Conservation (phyloP, 2,888 invertebrate species). For the Girardia tigrina region DNA sequence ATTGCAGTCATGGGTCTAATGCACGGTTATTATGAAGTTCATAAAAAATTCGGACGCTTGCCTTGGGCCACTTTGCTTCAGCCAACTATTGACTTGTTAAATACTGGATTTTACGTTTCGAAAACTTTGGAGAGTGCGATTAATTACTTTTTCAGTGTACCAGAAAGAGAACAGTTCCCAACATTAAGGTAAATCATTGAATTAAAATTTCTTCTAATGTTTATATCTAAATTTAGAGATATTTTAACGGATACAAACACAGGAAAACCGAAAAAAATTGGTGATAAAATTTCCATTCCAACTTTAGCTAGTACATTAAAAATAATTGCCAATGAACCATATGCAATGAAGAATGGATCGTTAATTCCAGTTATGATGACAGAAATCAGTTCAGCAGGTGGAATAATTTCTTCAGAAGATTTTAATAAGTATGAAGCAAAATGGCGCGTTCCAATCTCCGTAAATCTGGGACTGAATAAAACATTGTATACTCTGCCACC, state of each 20-base stretch:
- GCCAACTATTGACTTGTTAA: background rate
- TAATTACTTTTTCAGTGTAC: background rate
- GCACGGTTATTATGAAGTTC: background rate
- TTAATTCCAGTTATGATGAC: background rate
- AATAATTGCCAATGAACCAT: background rate
- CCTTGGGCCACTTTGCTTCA: background rate
- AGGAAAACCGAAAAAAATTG: background rate
- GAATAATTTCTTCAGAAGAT: background rate
- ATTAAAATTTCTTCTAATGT: background rate
- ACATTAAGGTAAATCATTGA: background rate
- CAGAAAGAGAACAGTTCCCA: background rate
- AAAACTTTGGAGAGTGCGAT: background rate
- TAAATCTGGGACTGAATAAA: background rate
- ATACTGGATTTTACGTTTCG: background rate
- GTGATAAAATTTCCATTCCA: background rate
- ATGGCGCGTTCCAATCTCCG: background rate
- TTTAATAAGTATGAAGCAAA: background rate
- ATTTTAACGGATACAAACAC: background rate
- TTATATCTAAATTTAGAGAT: background rate
- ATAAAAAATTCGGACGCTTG: background rate
- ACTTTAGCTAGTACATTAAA: background rate
- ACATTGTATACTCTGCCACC: background rate
- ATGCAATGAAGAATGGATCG: slow-evolving; percentile 12
- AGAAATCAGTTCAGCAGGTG: background rate
- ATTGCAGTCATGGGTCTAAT: background rate